Percentiles rank a stretch among this genome's conserved stretches.
Conservation (phyloP, 2,888 invertebrate genomes). For the Caenorhabditis uteleia region DNA sequence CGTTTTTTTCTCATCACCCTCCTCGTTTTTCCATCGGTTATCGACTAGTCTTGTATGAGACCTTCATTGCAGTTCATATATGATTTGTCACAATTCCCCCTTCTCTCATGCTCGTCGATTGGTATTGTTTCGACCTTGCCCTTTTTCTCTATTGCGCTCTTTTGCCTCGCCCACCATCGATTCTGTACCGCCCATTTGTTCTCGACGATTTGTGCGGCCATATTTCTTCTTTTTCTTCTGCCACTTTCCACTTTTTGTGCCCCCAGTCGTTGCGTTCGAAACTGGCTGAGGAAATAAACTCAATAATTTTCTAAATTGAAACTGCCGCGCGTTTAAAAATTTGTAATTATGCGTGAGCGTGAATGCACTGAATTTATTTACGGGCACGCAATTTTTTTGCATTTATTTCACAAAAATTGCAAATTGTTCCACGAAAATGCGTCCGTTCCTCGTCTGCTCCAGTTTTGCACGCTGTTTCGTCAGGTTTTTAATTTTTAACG, state of each 20-base stretch:
- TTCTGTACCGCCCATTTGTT: constrained; percentile 30
- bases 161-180: no score
- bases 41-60: no score
- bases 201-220: neutral
- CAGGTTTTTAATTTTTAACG: constrained; percentile 13
- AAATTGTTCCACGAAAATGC: constrained; percentile 10
- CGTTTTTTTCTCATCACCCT: no score
- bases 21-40: no score
- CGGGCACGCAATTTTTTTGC: neutral
- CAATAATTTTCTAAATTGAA: no score
- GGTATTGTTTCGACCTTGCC: no score
- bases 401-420: neutral
- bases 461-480: constrained; percentile 13
- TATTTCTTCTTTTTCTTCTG: neutral
- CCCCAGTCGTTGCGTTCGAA: neutral
- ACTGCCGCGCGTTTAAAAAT: neutral
- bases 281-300: constrained; percentile 9
- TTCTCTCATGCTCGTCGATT: no score
- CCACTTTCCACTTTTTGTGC: neutral
- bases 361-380: constrained; percentile 6
- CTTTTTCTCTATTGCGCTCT: no score
- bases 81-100: no score
- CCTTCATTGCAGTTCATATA: no score
- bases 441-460: constrained; percentile 26
- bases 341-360: constrained; percentile 17